Conservation (phyloP, 2,113 vertebrate genomes). For the Calidris pygmaea region DNA sequence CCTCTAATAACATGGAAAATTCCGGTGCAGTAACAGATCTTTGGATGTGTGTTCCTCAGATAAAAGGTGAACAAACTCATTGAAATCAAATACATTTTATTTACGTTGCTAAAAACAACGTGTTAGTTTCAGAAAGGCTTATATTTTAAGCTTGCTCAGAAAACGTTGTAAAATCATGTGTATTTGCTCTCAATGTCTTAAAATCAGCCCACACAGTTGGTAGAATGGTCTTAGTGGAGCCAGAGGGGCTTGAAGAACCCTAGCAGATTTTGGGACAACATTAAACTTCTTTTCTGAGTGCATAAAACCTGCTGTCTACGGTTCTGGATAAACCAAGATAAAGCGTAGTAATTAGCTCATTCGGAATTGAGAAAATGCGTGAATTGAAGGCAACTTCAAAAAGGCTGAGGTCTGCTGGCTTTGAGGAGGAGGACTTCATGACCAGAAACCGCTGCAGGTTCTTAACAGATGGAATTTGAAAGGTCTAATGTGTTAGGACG, state of each 20-base stretch:
- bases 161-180: background rate
- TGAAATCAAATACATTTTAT: background rate
- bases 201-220: accelerated
- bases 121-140: background rate
- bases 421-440: background rate
- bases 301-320: background rate
- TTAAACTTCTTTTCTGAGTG: background rate
- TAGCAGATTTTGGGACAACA: background rate
- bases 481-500: background rate
- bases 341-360: background rate
- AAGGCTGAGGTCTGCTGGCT: background rate
- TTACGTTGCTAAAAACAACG: accelerated
- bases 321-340: background rate
- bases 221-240: background rate
- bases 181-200: accelerated
- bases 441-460: background rate
- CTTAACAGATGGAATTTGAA: background rate
- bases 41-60: background rate
- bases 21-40: background rate
- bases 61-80: too few relatives aligned
- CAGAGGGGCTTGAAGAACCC: background rate
- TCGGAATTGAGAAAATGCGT: background rate
- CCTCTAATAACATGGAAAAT: background rate
- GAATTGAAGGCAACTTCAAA: background rate
- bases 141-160: background rate